These are phyloP conservation scores for Arvicanthis niloticus DNA, from an alignment of 2,113 vertebrate genomes.

Conservation along the genomic window DNA sequence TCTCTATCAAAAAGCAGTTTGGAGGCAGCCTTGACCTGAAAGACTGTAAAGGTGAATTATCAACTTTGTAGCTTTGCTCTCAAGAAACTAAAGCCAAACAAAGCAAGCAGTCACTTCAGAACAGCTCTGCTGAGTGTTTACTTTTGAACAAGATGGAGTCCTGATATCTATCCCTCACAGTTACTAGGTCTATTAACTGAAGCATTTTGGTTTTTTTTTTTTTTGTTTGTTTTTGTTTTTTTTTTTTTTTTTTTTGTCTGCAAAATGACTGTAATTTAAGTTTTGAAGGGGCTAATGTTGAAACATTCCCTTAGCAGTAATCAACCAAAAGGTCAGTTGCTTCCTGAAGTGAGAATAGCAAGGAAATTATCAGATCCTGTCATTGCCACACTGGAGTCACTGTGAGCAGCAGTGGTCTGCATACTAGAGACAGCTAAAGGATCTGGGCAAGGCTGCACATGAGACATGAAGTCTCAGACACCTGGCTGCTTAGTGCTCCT, in stretches of 20 bases:
- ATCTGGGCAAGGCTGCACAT: neutral
- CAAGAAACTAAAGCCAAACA: neutral
- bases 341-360: constrained; percentile 36
- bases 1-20: constrained; percentile 34
- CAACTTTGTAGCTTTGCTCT: neutral
- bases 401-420: neutral
- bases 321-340: neutral
- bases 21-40: constrained; percentile 33
- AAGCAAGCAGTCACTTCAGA: constrained; percentile 13
- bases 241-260: constrained; percentile 37
- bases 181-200: neutral
- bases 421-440: neutral
- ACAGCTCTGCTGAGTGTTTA: neutral
- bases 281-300: neutral
- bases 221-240: too few relatives aligned
- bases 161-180: neutral
- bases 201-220: constrained; percentile 24
- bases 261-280: neutral
- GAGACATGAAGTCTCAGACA: neutral
- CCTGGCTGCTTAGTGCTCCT: neutral
- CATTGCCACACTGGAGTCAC: neutral
- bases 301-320: constrained; percentile 5
- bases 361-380: neutral
- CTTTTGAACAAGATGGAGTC: constrained; percentile 5
- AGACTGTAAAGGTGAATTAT: constrained; percentile 11